Evolutionary conservation across 2,113 vertebrate genomes (phyloP).

Genomic region (Lichenostomus cassidix): DNA sequence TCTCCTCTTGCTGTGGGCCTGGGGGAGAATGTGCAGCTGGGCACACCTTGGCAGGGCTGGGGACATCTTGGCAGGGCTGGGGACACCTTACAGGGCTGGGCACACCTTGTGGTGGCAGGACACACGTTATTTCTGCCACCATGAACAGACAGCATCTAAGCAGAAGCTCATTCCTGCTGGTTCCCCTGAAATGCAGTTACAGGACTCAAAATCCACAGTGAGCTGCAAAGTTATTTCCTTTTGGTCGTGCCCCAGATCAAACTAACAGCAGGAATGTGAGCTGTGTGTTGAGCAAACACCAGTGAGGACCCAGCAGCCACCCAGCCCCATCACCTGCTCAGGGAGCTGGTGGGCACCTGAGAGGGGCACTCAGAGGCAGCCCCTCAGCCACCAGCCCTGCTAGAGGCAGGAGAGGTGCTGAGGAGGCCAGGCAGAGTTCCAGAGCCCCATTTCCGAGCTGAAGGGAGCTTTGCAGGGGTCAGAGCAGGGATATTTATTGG

Average conservation of each 20-base stretch:
- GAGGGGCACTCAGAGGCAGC: background rate
- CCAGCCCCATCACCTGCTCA: background rate
- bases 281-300: background rate
- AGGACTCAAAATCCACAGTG: background rate
- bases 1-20: background rate
- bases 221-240: conserved; percentile 12
- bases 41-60: background rate
- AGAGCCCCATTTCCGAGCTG: background rate
- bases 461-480: background rate
- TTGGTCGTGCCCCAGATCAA: conserved; percentile 10
- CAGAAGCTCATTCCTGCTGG: background rate
- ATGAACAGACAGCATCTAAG: background rate
- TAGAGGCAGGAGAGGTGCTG: background rate
- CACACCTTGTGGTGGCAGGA: background rate
- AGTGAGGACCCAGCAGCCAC: background rate
- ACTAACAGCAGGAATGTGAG: background rate
- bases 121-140: background rate
- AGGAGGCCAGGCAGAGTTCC: background rate
- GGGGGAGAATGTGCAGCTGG: background rate
- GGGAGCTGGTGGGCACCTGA: background rate
- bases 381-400: background rate
- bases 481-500: conserved; percentile 8
- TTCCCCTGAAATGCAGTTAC: background rate
- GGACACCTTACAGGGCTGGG: background rate
- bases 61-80: background rate